Conservation (phyloP, 2,888 invertebrate genomes). For the Leptopterna dolabrata region DNA sequence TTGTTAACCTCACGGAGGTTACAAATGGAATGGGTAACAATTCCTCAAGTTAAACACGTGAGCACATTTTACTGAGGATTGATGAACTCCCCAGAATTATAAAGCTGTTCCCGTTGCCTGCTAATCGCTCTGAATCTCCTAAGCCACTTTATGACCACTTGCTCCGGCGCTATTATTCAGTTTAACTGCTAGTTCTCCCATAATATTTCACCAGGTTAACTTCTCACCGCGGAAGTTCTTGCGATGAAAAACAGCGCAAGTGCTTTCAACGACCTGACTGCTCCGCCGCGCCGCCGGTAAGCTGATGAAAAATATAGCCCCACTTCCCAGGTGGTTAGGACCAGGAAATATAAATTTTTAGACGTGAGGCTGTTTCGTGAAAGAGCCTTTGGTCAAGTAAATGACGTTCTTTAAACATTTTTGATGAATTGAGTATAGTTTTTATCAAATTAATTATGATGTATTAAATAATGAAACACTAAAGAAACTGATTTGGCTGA, state of each 20-base stretch:
- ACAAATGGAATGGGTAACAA: too few relatives aligned
- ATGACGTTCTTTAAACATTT: too few relatives aligned
- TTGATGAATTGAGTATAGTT: too few relatives aligned
- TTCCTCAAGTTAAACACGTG: background rate
- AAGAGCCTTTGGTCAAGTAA: too few relatives aligned
- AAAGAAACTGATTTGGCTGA: too few relatives aligned
- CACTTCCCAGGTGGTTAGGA: slow-evolving; percentile 12
- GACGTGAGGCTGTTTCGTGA: background rate
- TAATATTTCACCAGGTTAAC: slow-evolving; percentile 8
- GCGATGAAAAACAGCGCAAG: slow-evolving; percentile 10
- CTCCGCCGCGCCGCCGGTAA: background rate
- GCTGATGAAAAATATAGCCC: slow-evolving; percentile 19
- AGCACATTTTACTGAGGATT: background rate
- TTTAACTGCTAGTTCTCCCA: background rate
- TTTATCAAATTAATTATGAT: too few relatives aligned
- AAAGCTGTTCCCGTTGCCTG: background rate
- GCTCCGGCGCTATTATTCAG: slow-evolving; percentile 3
- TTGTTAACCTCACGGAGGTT: too few relatives aligned
- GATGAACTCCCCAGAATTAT: background rate
- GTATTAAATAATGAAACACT: too few relatives aligned
- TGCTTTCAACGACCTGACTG: slow-evolving; percentile 10
- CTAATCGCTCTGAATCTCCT: background rate
- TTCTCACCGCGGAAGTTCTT: slow-evolving; percentile 12
- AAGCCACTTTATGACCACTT: slow-evolving; percentile 7
- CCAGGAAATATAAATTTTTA: background rate